A percentile compares a stretch with the other conserved stretches of the same genome.
phyloP scores from a whole-genome alignment of 1,140 invertebrate species.

The Trichoplusia ni region DNA sequence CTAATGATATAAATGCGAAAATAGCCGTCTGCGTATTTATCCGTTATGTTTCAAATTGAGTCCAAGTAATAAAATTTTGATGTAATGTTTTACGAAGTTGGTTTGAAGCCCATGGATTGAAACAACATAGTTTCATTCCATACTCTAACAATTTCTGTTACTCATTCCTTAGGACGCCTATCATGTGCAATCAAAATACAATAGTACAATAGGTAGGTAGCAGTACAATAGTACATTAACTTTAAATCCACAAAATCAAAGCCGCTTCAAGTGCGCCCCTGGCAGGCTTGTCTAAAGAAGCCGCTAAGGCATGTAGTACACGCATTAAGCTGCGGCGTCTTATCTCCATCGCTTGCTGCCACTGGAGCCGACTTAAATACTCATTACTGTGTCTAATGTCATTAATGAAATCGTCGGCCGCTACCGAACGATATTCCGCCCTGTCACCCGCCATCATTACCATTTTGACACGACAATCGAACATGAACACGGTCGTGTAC shows the following conservation, averaged over 20 bases:
- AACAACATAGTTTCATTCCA: too few relatives aligned
- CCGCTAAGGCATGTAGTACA: slow-evolving; percentile 17
- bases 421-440: slow-evolving; percentile 47
- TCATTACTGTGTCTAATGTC: slow-evolving; percentile 51
- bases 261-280: slow-evolving; percentile 3
- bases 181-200: too few relatives aligned
- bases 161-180: too few relatives aligned
- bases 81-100: too few relatives aligned
- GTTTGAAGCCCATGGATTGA: too few relatives aligned
- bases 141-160: too few relatives aligned
- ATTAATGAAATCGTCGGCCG: slow-evolving; percentile 52
- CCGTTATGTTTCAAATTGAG: too few relatives aligned
- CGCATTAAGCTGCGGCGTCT: not conserved
- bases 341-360: slow-evolving; percentile 23
- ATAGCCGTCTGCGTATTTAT: too few relatives aligned
- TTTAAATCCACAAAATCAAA: slow-evolving; percentile 4
- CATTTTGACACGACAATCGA: slow-evolving; percentile 50
- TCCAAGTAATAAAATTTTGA: too few relatives aligned
- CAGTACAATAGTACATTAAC: not conserved
- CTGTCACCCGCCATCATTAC: slow-evolving; percentile 46
- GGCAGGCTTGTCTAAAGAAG: not conserved
- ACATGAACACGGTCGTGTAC: slow-evolving; percentile 48
- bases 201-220: too few relatives aligned
- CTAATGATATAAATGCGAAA: too few relatives aligned
- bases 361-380: slow-evolving; percentile 32